phyloP scores from a whole-genome alignment of 2,888 invertebrate species.

The Drosophila greeni region DNA sequence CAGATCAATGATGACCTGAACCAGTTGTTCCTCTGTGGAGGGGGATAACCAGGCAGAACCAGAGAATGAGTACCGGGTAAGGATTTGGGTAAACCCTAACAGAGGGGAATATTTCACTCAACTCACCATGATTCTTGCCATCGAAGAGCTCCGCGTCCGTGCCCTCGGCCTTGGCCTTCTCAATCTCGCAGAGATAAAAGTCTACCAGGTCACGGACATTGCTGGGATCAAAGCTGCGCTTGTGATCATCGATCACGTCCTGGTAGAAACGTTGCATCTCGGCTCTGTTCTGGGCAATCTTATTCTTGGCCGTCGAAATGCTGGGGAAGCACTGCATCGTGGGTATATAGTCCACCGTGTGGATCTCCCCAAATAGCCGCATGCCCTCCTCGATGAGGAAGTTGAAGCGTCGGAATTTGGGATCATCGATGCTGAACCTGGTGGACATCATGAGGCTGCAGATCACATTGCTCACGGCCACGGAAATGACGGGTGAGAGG shows the following conservation, averaged over 20 bases:
- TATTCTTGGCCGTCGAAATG: slow-evolving; percentile 82
- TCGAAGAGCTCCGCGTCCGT: slow-evolving; percentile 87
- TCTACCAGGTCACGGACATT: slow-evolving; percentile 91
- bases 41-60: no score
- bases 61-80: neutral
- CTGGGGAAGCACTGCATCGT: slow-evolving; percentile 84
- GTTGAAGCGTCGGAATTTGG: slow-evolving; percentile 88
- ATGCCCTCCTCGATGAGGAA: slow-evolving; percentile 94
- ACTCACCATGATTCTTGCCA: slow-evolving; percentile 91
- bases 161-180: slow-evolving; percentile 88
- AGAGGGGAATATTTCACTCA: neutral
- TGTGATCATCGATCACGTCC: slow-evolving; percentile 90
- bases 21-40: slow-evolving; percentile 89
- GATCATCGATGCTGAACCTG: slow-evolving; percentile 88
- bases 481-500: slow-evolving; percentile 86
- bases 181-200: slow-evolving; percentile 90
- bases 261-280: slow-evolving; percentile 93
- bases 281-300: slow-evolving; percentile 84
- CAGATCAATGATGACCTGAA: slow-evolving; percentile 93
- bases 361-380: slow-evolving; percentile 89
- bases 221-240: slow-evolving; percentile 85
- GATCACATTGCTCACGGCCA: slow-evolving; percentile 93
- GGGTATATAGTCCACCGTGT: slow-evolving; percentile 90
- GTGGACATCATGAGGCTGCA: slow-evolving; percentile 94
- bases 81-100: no score